Base-by-base conservation (phyloP, 2,888 invertebrate species). In the Sympetrum striolatum region DNA sequence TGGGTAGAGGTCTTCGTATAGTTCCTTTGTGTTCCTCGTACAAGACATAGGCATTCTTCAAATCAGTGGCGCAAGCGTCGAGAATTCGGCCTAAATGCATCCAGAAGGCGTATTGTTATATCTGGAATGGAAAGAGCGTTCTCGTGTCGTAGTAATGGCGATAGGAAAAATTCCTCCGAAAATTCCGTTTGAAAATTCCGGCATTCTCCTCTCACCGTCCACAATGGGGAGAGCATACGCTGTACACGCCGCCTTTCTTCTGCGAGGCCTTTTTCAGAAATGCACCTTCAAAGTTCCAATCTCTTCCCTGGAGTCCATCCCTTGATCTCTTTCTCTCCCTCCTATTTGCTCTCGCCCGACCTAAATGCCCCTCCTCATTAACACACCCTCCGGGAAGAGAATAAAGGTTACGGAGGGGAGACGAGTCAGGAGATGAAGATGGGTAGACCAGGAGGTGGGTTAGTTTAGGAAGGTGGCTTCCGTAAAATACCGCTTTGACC, bases 401-500 rank as follows among this genome's bases (percentile, higher is more conserved):
- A 73, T 73, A 73, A 73, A 31, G 73, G 73, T 64, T 64, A 25
- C n/a, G n/a, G 81, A 31, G 81, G 53, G n/a, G 48, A 25, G 25
- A 15, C 5, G 80, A 12, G 53, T 48, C 53, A 8, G 48, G 82
- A 82, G 44, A 48, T 44, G 81, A 25, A 82, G 82, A 82, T 82
- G 58, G 53, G 81, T 14, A 14, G 58, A n/a, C 35, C 8, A 35
- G 35, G 58, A 58, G 58, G 58, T 82, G 82, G 82, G 82, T 58
- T 82, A 58, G 81, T 81, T 81, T 48, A 81, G 60, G 37, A 37
- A 60, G 60, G 60, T 22, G 86, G 58, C 22, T 22, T 37, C 18
- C n/a, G 35, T 82, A 82, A 82, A 82, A 58, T 82, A 25, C 35
- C 82, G 35, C 82, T 82, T 39, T n/a, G 18, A n/a, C 81, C 37